phyloP scores from a whole-genome alignment of 2,797 vertebrate species.

The Ibycter americanus region DNA sequence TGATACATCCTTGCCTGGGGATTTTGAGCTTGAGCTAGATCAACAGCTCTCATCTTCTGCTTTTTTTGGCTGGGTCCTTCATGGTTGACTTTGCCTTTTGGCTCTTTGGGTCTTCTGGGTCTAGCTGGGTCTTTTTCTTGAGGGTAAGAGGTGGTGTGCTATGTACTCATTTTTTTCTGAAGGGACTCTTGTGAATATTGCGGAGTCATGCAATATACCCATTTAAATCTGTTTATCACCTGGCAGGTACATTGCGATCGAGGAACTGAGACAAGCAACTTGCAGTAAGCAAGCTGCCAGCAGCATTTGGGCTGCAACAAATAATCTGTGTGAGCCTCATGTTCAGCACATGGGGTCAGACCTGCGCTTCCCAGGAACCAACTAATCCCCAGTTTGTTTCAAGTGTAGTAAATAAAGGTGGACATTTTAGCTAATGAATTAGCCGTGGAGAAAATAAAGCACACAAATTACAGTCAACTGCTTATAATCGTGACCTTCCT shows the following conservation, averaged over 20 bases:
- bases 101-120: background rate
- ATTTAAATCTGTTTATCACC: background rate
- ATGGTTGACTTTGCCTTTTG: background rate
- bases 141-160: background rate
- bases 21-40: background rate
- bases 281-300: background rate
- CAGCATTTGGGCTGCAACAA: background rate
- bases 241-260: background rate
- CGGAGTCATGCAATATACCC: background rate
- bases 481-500: background rate
- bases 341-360: slow-evolving; percentile 4
- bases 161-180: background rate
- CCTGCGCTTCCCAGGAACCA: background rate
- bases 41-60: background rate
- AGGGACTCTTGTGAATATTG: background rate
- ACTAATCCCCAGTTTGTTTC: background rate
- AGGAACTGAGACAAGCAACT: background rate
- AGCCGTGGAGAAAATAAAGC: slow-evolving; percentile 17
- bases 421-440: background rate
- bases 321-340: background rate
- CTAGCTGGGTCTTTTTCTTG: background rate
- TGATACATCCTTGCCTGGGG: background rate
- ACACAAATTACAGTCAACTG: background rate
- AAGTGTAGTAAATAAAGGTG: background rate
- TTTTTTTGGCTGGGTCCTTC: background rate